Percentiles rank a stretch among this genome's conserved stretches.
Conservation (phyloP, 2,797 vertebrate genomes). For the Glyptemys insculpta region DNA sequence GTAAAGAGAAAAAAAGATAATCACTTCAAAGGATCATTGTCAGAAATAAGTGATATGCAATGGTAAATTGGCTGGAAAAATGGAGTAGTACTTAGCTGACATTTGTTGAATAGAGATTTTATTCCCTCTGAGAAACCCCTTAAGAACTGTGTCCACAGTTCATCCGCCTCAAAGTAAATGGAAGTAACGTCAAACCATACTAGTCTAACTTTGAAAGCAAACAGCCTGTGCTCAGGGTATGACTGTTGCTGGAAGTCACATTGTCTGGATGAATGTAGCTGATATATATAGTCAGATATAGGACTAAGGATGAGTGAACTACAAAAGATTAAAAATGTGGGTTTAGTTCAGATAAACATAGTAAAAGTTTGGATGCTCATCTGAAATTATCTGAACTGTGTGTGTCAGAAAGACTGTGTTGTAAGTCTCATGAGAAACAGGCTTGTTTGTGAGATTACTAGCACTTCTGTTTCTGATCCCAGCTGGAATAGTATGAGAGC, state of each 20-base stretch:
- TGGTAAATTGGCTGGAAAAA: conserved; percentile 1
- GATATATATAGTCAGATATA: not conserved
- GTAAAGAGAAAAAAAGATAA: not conserved
- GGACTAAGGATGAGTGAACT: conserved; percentile 3
- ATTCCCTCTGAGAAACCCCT: not conserved
- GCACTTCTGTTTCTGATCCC: conserved; percentile 64
- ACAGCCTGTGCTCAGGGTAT: not conserved
- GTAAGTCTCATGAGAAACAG: conserved; percentile 45
- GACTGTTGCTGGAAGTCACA: not conserved
- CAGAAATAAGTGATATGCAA: not conserved
- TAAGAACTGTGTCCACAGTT: not conserved
- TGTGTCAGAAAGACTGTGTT: not conserved
- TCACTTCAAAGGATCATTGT: not conserved
- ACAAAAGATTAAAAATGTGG: conserved; percentile 60
- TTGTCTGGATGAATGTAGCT: not conserved
- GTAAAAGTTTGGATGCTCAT: conserved; percentile 29
- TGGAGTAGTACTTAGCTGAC: not conserved
- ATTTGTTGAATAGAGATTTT: not conserved
- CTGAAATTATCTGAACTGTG: conserved; percentile 21
- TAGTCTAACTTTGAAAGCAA: conserved; percentile 32
- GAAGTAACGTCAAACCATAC: not conserved
- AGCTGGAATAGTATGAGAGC: conserved; percentile 56
- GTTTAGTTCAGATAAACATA: conserved; percentile 62
- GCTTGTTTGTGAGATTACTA: conserved; percentile 52
- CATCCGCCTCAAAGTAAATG: not conserved